phyloP scores from a whole-genome alignment of 2,888 invertebrate genomes.

The Agonopterix subpropinquella region DNA sequence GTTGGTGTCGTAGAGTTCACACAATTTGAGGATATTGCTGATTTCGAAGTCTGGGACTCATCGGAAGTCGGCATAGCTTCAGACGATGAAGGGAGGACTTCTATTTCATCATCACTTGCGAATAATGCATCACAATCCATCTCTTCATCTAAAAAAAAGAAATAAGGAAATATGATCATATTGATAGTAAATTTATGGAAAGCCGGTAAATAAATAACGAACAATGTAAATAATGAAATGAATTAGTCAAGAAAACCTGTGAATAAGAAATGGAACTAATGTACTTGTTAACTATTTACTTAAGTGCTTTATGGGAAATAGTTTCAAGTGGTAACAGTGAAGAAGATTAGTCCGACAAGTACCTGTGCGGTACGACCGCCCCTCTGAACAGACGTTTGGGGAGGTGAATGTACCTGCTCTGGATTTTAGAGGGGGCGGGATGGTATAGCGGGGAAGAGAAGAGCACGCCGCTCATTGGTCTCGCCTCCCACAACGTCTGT shows the following conservation, averaged over 20 bases:
- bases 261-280: not conserved
- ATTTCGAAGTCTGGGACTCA: slow-evolving; percentile 29
- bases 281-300: not conserved
- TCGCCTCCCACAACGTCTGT: too few relatives aligned
- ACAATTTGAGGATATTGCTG: slow-evolving; percentile 46
- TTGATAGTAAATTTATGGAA: too few relatives aligned
- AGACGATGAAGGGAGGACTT: slow-evolving; percentile 45
- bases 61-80: slow-evolving; percentile 27
- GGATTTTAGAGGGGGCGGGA: too few relatives aligned
- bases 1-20: slow-evolving; percentile 52
- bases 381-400: too few relatives aligned
- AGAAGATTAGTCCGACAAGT: too few relatives aligned
- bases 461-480: too few relatives aligned
- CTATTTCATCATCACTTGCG: slow-evolving; percentile 79
- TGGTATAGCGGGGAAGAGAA: too few relatives aligned
- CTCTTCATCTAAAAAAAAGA: slow-evolving; percentile 62
- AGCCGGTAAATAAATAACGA: too few relatives aligned
- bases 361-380: too few relatives aligned
- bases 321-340: not conserved
- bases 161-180: not conserved
- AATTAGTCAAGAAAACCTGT: too few relatives aligned
- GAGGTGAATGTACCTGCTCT: too few relatives aligned
- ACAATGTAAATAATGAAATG: not conserved
- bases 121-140: slow-evolving; percentile 57
- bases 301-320: not conserved